phyloP scores from a whole-genome alignment of 2,797 vertebrate species.

The Thalassophryne amazonica region DNA sequence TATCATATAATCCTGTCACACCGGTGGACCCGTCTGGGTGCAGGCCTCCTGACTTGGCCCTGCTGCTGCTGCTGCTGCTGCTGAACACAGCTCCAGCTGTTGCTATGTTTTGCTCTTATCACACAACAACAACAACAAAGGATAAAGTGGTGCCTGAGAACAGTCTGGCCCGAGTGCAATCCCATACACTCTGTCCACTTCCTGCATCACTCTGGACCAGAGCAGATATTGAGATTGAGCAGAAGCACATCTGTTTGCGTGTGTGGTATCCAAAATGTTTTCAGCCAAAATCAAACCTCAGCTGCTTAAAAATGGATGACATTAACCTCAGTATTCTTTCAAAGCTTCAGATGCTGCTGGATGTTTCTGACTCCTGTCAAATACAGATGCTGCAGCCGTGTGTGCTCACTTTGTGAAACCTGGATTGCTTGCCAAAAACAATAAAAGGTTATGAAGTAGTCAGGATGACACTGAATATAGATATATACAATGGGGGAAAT shows the following conservation, averaged over 20 bases:
- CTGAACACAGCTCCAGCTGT: slow-evolving; percentile 62
- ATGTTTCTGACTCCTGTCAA: not conserved
- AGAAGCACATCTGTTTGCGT: slow-evolving; percentile 18
- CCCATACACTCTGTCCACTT: slow-evolving; percentile 31
- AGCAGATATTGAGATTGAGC: slow-evolving; percentile 27
- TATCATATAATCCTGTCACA: slow-evolving; percentile 69
- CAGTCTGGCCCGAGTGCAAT: slow-evolving; percentile 32
- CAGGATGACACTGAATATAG: too few relatives aligned
- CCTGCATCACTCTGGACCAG: slow-evolving; percentile 29
- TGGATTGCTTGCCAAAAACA: not conserved
- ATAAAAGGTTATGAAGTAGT: not conserved
- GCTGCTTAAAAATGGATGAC: not conserved
- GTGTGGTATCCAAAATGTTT: not conserved
- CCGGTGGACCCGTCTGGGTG: slow-evolving; percentile 34
- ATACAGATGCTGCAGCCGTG: not conserved
- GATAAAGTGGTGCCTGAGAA: slow-evolving; percentile 36
- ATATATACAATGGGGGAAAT: too few relatives aligned
- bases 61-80: too few relatives aligned
- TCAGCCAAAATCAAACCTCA: slow-evolving; percentile 2
- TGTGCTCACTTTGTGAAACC: not conserved
- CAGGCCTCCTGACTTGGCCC: slow-evolving; percentile 17
- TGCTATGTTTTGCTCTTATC: slow-evolving; percentile 75
- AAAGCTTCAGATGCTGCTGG: too few relatives aligned
- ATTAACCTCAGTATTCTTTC: too few relatives aligned
- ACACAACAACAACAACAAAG: slow-evolving; percentile 66